Evolutionary conservation across 2,113 vertebrate species (phyloP).

Genomic region (Chaetorhynchus papuensis): DNA sequence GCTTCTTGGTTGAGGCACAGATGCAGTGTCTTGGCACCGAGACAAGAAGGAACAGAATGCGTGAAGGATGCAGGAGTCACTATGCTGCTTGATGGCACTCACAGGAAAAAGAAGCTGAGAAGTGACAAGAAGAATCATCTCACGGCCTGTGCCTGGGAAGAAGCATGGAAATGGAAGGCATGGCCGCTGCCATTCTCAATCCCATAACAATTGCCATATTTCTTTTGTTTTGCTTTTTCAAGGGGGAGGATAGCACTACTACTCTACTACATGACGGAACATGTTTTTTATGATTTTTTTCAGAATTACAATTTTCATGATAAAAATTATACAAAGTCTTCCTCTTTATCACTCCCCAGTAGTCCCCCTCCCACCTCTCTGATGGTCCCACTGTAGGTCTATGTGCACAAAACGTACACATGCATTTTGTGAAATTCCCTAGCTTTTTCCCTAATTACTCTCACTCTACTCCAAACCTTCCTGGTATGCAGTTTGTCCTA

Average conservation of each 20-base stretch:
- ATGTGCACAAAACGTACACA: neutral
- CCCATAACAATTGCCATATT: neutral
- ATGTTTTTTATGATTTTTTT: neutral
- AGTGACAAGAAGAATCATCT: conserved; percentile 27
- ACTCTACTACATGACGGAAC: neutral
- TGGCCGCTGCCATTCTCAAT: neutral
- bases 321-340: neutral
- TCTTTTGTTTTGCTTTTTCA: neutral
- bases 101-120: conserved; percentile 31
- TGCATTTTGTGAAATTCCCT: neutral
- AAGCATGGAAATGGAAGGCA: neutral
- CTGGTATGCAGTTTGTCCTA: neutral
- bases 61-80: conserved; percentile 49
- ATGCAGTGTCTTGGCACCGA: conserved; percentile 10
- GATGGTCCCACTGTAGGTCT: neutral
- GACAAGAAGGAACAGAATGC: conserved; percentile 52
- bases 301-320: neutral
- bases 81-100: neutral
- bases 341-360: neutral
- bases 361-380: neutral
- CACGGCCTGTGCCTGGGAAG: neutral
- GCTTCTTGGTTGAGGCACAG: neutral
- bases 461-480: neutral
- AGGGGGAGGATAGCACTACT: neutral
- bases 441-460: neutral